These are phyloP conservation scores for Pseudomugil tenellus DNA, from an alignment of 2,797 vertebrate species.

Conservation along the genomic window DNA sequence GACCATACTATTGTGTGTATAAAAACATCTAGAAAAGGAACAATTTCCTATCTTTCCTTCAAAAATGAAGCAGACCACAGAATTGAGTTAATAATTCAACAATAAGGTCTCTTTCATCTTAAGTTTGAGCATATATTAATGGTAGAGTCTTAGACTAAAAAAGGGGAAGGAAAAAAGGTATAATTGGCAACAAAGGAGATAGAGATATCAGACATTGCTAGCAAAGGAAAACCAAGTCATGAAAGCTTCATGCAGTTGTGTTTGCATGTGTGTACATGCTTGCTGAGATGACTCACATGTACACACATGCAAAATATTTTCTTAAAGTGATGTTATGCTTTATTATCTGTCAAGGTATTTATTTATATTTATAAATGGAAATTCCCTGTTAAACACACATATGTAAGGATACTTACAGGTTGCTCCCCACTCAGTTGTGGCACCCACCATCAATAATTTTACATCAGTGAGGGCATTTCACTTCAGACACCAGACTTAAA, in stretches of 20 bases:
- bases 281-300: constrained; percentile 8
- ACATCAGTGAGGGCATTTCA: too few relatives aligned
- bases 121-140: constrained; percentile 47
- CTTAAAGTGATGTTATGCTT: constrained; percentile 1
- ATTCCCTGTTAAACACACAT: too few relatives aligned
- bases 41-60: constrained; percentile 31
- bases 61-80: constrained; percentile 47
- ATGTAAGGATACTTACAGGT: too few relatives aligned
- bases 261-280: background rate
- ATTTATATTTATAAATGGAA: background rate
- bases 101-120: constrained; percentile 64
- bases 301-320: background rate
- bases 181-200: constrained; percentile 48
- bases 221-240: constrained; percentile 18
- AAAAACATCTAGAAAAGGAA: constrained; percentile 38
- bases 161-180: constrained; percentile 34
- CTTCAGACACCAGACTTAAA: too few relatives aligned
- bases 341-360: constrained; percentile 1
- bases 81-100: constrained; percentile 68
- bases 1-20: constrained; percentile 29
- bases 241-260: constrained; percentile 22
- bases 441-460: too few relatives aligned
- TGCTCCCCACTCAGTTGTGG: too few relatives aligned
- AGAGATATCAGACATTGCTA: constrained; percentile 33
- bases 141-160: constrained; percentile 47